Conservation (phyloP, 2,888 invertebrate species). For the Mythimna loreyi region DNA sequence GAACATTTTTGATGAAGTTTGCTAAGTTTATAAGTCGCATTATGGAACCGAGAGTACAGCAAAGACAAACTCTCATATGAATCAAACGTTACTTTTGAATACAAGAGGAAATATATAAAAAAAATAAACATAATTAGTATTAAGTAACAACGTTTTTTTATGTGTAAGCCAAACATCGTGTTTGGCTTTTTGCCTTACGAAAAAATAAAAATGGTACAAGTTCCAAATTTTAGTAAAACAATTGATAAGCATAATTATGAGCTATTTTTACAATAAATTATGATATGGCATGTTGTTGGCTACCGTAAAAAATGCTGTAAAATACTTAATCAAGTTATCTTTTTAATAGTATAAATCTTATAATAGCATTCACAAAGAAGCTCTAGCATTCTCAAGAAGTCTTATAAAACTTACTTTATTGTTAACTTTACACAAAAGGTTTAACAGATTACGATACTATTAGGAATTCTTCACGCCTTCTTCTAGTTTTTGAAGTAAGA, state of each 20-base stretch:
- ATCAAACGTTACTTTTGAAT: neutral
- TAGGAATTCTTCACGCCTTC: conserved; percentile 57
- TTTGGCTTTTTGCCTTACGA: no score
- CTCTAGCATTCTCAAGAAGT: no score
- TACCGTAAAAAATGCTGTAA: conserved; percentile 14
- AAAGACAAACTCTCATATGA: neutral
- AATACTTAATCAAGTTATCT: conserved; percentile 28
- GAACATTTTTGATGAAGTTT: neutral
- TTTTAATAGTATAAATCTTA: conserved; percentile 29
- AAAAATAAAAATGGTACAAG: no score
- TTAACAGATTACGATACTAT: conserved; percentile 23
- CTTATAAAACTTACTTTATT: neutral
- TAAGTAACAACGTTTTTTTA: no score
- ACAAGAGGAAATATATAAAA: neutral
- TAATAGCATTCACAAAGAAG: conserved; percentile 19
- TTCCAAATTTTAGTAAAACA: no score
- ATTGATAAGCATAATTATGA: no score
- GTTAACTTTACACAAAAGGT: conserved; percentile 6
- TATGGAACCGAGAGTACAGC: neutral
- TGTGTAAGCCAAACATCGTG: no score
- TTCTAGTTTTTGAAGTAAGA: conserved; percentile 75
- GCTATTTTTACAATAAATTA: neutral
- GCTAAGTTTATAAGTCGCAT: neutral
- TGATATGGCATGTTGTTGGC: neutral
- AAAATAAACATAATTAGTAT: neutral